phyloP scores from a whole-genome alignment of 2,888 invertebrate species.

The Amiota mariae region DNA sequence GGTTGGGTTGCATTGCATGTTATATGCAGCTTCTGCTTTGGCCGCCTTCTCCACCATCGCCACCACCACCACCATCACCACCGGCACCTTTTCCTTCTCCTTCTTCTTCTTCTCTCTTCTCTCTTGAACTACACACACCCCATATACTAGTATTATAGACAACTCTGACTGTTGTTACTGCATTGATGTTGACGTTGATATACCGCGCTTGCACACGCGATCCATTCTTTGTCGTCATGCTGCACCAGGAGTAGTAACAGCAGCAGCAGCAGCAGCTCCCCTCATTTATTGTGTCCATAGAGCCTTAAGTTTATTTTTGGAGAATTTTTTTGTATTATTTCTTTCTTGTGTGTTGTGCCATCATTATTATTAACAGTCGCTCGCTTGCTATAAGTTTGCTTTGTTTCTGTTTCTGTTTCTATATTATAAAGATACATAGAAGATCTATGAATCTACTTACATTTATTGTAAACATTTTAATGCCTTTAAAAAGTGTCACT shows the following conservation, averaged over 20 bases:
- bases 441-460: too few relatives aligned
- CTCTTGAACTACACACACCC: too few relatives aligned
- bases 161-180: slow-evolving; percentile 12
- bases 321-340: slow-evolving; percentile 35
- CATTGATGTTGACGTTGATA: slow-evolving; percentile 65
- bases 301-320: slow-evolving; percentile 55
- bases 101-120: too few relatives aligned
- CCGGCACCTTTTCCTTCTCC: neutral
- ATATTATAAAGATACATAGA: neutral
- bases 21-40: slow-evolving; percentile 27
- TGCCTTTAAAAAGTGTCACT: slow-evolving; percentile 17
- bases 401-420: slow-evolving; percentile 8
- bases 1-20: slow-evolving; percentile 20
- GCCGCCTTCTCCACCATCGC: slow-evolving; percentile 3
- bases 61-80: neutral
- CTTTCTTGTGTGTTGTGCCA: neutral
- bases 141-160: neutral
- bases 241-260: slow-evolving; percentile 1
- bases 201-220: slow-evolving; percentile 64
- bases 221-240: slow-evolving; percentile 35
- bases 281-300: slow-evolving; percentile 37
- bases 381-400: neutral
- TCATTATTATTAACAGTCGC: slow-evolving; percentile 23
- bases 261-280: slow-evolving; percentile 18
- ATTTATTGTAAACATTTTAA: too few relatives aligned